A percentile compares a stretch with the other conserved stretches of the same genome.
phyloP scores from a whole-genome alignment of 1,140 invertebrate species.

The Orius insidiosus region DNA sequence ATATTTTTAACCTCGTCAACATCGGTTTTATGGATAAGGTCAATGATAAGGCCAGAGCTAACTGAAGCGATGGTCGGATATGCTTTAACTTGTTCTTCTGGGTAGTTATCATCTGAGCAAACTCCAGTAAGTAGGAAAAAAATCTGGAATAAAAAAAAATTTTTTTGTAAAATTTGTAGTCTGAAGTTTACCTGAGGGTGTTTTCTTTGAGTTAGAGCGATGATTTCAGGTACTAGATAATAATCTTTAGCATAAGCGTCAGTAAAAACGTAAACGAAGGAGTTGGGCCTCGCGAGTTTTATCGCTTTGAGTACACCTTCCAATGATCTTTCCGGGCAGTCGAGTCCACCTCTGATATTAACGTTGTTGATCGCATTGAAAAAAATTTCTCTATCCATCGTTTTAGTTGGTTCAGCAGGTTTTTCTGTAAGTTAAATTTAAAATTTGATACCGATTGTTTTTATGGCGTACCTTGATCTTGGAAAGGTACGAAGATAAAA shows the following conservation, averaged over 20 bases:
- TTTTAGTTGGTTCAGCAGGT: no score
- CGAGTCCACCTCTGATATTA: conserved; percentile 48
- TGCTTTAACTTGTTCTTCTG: conserved; percentile 34
- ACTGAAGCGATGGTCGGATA: conserved; percentile 53
- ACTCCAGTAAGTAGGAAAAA: conserved; percentile 60
- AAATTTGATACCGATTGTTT: no score
- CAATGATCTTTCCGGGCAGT: conserved; percentile 55
- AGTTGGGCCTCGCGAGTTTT: conserved; percentile 41
- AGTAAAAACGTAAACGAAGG: conserved; percentile 60
- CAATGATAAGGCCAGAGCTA: conserved; percentile 54
- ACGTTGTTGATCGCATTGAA: conserved; percentile 24
- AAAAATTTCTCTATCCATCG: no score
- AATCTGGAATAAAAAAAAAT: conserved; percentile 34
- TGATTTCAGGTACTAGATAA: conserved; percentile 37
- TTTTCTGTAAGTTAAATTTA: no score
- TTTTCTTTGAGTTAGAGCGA: conserved; percentile 48
- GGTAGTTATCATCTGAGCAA: conserved; percentile 40
- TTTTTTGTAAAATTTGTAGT: neutral
- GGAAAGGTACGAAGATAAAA: conserved; percentile 58
- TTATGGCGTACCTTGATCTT: conserved; percentile 65
- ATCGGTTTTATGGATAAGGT: conserved; percentile 41
- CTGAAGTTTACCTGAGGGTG: conserved; percentile 40
- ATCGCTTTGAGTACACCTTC: conserved; percentile 44
- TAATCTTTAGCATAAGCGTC: conserved; percentile 54
- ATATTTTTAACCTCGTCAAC: conserved; percentile 35